Conservation (phyloP, 2,797 vertebrate genomes). For the Sebastes jordani region DNA sequence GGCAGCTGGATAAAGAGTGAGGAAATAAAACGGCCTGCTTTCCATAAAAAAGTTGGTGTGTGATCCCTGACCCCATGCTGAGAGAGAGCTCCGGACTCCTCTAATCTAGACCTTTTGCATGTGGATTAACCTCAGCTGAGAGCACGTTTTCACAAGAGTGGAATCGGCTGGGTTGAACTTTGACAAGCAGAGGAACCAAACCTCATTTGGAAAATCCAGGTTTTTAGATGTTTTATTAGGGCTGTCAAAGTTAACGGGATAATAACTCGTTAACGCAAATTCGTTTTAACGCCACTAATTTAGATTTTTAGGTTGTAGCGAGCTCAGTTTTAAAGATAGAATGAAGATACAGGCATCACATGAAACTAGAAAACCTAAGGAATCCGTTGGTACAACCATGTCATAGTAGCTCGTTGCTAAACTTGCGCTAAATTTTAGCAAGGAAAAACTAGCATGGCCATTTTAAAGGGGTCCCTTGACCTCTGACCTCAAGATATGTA, state of each 20-base stretch:
- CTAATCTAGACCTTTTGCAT: constrained; percentile 73
- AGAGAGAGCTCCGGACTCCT: constrained; percentile 47
- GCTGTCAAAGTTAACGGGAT: too few species aligned
- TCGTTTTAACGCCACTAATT: too few species aligned
- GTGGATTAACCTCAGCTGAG: constrained; percentile 70
- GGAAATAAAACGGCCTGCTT: constrained; percentile 59
- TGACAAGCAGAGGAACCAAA: constrained; percentile 9
- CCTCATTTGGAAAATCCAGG: not conserved
- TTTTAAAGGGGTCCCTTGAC: too few species aligned
- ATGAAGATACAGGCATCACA: too few species aligned
- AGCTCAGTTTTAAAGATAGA: too few species aligned
- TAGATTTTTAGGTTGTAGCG: too few species aligned
- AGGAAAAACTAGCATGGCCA: too few species aligned
- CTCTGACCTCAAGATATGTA: too few species aligned
- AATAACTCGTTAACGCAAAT: too few species aligned
- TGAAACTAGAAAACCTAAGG: too few species aligned
- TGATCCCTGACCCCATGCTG: constrained; percentile 70
- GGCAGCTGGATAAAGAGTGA: constrained; percentile 49
- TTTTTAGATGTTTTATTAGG: not conserved
- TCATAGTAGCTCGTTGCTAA: too few species aligned
- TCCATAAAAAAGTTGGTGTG: constrained; percentile 58
- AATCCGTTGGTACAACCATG: too few species aligned
- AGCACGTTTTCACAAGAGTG: constrained; percentile 10
- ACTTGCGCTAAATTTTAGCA: accelerated
- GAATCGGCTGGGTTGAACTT: constrained; percentile 26